phyloP scores from a whole-genome alignment of 2,113 vertebrate genomes.

The Laticauda colubrina region DNA sequence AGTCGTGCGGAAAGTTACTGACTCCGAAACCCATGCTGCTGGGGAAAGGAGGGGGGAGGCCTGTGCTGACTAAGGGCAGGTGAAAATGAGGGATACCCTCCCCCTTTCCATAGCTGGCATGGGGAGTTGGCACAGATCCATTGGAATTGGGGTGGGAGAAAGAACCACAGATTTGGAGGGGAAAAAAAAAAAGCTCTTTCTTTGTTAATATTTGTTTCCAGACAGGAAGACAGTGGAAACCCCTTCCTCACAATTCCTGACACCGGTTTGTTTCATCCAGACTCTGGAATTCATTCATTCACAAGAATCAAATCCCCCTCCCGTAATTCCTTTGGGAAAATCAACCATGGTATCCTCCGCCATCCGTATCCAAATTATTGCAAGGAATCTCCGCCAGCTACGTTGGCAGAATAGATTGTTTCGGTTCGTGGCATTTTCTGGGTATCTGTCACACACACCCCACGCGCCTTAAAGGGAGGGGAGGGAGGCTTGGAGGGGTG shows the following conservation, averaged over 20 bases:
- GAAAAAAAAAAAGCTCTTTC: no score
- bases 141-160: rapidly evolving
- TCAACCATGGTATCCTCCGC: no score
- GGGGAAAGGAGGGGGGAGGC: neutral
- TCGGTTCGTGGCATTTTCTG: neutral
- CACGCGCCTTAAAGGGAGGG: no score
- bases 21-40: neutral
- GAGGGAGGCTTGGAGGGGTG: no score
- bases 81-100: no score
- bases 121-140: neutral
- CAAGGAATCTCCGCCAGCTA: no score
- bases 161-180: neutral
- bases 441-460: neutral
- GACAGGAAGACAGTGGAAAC: neutral
- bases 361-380: neutral
- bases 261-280: neutral
- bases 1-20: neutral
- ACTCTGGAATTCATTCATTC: neutral
- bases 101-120: neutral
- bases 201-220: neutral
- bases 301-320: neutral
- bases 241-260: neutral
- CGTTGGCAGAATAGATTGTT: neutral
- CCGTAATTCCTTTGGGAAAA: neutral
- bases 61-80: neutral